Conservation (phyloP, 2,888 invertebrate genomes). For the Malacosoma neustria region DNA sequence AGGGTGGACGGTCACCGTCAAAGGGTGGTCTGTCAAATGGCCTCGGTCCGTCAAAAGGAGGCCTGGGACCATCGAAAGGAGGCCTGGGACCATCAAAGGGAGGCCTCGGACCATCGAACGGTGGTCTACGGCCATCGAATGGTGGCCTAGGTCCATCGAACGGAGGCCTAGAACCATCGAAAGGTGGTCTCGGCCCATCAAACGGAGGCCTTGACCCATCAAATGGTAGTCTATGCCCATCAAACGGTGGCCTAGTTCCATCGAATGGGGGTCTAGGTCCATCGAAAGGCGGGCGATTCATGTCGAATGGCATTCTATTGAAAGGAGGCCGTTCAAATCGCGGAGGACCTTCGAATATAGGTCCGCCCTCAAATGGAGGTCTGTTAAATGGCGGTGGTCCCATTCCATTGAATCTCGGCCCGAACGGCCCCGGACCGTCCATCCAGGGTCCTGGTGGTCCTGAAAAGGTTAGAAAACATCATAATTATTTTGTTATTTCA, state of each 20-base stretch:
- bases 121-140: conserved; percentile 29
- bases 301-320: conserved; percentile 39
- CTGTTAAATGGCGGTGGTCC: conserved; percentile 44
- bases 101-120: conserved; percentile 31
- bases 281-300: conserved; percentile 33
- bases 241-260: conserved; percentile 36
- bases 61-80: conserved; percentile 32
- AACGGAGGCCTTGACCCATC: conserved; percentile 37
- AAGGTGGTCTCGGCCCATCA: conserved; percentile 33
- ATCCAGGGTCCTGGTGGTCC: conserved; percentile 27
- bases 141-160: conserved; percentile 35
- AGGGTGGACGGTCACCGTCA: conserved; percentile 30
- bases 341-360: conserved; percentile 30
- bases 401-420: conserved; percentile 62
- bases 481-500: background rate
- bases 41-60: conserved; percentile 32
- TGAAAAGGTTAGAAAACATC: conserved; percentile 23
- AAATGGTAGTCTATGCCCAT: conserved; percentile 33
- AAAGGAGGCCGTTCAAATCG: conserved; percentile 39
- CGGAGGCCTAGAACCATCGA: conserved; percentile 33
- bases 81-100: conserved; percentile 39
- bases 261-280: conserved; percentile 35
- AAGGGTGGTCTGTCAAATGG: conserved; percentile 48
- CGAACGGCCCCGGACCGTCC: conserved; percentile 38
- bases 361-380: conserved; percentile 41